phyloP scores from a whole-genome alignment of 2,888 invertebrate genomes.

The Syrphus vitripennis region DNA sequence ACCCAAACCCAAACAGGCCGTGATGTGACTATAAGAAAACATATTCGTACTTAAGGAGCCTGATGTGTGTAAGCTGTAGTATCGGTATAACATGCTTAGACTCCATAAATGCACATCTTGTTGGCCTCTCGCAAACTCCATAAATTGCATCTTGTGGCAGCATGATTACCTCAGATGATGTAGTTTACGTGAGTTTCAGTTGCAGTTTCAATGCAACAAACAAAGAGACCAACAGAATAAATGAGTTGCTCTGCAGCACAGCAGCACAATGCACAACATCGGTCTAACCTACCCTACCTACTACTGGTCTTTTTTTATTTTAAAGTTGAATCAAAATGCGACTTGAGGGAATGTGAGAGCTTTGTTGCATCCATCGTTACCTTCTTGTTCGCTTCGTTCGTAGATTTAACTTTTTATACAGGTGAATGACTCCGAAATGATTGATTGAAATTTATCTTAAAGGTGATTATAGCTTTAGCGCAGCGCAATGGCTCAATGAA shows the following conservation, averaged over 20 bases:
- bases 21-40: slow-evolving; percentile 8
- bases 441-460: slow-evolving; percentile 63
- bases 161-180: slow-evolving; percentile 45
- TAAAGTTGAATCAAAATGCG: background rate
- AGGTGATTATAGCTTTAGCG: slow-evolving; percentile 5
- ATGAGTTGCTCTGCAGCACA: background rate
- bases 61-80: background rate
- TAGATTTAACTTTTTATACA: slow-evolving; percentile 13
- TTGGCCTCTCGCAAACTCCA: slow-evolving; percentile 41
- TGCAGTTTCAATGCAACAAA: background rate
- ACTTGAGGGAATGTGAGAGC: background rate
- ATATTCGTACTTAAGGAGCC: slow-evolving; percentile 1
- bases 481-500: background rate
- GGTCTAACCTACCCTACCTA: background rate
- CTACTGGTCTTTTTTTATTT: slow-evolving; percentile 48
- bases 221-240: slow-evolving; percentile 35
- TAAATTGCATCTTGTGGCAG: slow-evolving; percentile 54
- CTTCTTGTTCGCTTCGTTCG: background rate
- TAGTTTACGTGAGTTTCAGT: slow-evolving; percentile 13
- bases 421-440: slow-evolving; percentile 57
- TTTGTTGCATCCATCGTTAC: slow-evolving; percentile 33
- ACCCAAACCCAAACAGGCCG: background rate
- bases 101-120: slow-evolving; percentile 42
- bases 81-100: slow-evolving; percentile 24
- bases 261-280: slow-evolving; percentile 1